Conservation (phyloP, 2,888 invertebrate species). For the Metacarcinus magister region DNA sequence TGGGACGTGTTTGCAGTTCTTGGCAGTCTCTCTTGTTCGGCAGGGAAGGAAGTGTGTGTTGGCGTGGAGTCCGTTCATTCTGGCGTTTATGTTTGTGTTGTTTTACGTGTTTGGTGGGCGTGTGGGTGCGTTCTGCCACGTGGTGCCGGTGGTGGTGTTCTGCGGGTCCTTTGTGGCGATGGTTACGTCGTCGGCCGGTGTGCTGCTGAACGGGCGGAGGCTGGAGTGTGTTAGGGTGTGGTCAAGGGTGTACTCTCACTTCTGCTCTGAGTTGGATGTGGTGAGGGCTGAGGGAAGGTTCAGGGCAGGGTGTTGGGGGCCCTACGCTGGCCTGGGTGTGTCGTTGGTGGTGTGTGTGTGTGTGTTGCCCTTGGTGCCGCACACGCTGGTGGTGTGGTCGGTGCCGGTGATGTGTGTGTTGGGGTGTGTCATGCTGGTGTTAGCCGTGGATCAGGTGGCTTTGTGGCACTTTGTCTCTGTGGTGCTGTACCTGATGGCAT, state of each 20-base stretch:
- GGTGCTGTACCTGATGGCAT: conserved; percentile 52
- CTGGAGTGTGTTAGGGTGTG: conserved; percentile 55
- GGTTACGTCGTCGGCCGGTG: conserved; percentile 58
- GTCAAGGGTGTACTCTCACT: conserved; percentile 68
- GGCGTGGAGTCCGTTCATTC: not conserved
- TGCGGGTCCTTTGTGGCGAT: conserved; percentile 61
- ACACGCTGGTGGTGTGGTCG: conserved; percentile 35
- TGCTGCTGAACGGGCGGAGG: conserved; percentile 53
- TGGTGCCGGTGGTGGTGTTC: conserved; percentile 61
- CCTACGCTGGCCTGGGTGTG: conserved; percentile 42
- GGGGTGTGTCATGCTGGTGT: not conserved
- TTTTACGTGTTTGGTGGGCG: not conserved
- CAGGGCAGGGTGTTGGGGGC: conserved; percentile 61
- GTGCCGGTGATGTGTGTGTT: conserved; percentile 58
- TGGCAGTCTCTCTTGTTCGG: conserved; percentile 51
- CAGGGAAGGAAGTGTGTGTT: not conserved
- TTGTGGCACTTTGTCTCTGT: conserved; percentile 70
- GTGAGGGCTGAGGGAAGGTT: conserved; percentile 62
- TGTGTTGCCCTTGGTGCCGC: conserved; percentile 36
- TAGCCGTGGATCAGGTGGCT: not conserved
- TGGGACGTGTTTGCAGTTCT: conserved; percentile 45
- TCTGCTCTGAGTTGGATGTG: conserved; percentile 66
- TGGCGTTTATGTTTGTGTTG: not conserved
- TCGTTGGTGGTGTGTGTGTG: conserved; percentile 58
- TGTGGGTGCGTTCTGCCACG: conserved; percentile 37